These are phyloP conservation scores for Drosophila melanogaster DNA, from an alignment of 1,140 invertebrate species.

Conservation along the genomic window DNA sequence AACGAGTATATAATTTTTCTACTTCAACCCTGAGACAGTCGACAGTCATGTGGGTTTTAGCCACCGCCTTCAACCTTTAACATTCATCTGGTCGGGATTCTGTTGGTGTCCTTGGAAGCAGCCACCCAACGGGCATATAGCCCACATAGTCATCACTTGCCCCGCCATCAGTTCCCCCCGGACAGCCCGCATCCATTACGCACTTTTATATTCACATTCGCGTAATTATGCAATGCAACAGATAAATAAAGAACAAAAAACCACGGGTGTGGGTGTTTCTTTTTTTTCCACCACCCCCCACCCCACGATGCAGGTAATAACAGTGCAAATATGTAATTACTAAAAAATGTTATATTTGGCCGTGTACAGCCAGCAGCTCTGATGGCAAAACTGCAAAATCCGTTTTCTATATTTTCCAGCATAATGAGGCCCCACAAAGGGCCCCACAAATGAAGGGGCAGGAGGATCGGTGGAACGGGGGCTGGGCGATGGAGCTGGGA, in stretches of 20 bases:
- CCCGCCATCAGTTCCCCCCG: not conserved
- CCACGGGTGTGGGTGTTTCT: not conserved
- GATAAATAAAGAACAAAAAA: constrained; percentile 29
- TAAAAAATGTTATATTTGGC: constrained; percentile 21
- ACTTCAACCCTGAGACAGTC: not conserved
- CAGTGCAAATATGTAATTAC: constrained; percentile 53
- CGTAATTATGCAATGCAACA: constrained; percentile 51
- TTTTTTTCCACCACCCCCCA: no score
- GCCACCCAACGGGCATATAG: not conserved
- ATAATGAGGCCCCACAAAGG: constrained; percentile 40
- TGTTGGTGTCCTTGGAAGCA: constrained; percentile 26
- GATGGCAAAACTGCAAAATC: constrained; percentile 38
- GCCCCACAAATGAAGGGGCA: no score
- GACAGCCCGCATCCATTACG: constrained; percentile 36
- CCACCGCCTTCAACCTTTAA: constrained; percentile 4
- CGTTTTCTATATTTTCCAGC: constrained; percentile 49
- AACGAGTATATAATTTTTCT: not conserved
- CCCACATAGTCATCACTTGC: not conserved
- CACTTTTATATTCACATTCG: constrained; percentile 53
- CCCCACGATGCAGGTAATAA: constrained; percentile 36
- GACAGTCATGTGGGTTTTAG: constrained; percentile 4
- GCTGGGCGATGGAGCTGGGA: no score
- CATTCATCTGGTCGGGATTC: not conserved
- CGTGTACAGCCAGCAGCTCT: constrained; percentile 11
- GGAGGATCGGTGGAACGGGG: not conserved